Percentiles rank a stretch among this genome's conserved stretches.
Evolutionary conservation across 2,888 invertebrate species (phyloP).

Genomic region (Clanis bilineata): DNA sequence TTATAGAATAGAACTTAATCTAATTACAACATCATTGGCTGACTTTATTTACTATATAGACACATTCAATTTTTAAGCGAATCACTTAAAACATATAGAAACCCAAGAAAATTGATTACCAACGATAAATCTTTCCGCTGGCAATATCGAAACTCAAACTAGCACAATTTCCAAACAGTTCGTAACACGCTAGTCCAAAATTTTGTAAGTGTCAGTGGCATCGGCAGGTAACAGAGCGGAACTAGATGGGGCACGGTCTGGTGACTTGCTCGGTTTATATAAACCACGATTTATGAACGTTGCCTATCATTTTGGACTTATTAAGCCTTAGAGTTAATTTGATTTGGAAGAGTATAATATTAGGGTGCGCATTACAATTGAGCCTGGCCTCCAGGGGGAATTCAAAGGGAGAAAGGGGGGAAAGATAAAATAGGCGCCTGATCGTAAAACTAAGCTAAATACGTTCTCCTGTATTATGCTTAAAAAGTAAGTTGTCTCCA

Average conservation of each 20-base stretch:
- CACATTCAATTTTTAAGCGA: no score
- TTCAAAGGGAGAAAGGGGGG: no score
- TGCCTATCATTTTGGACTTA: constrained; percentile 27
- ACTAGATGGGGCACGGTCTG: constrained; percentile 61
- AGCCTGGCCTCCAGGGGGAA: no score
- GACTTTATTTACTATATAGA: no score
- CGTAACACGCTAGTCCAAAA: constrained; percentile 22
- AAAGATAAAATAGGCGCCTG: no score
- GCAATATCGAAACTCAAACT: neutral
- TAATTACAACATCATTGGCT: no score
- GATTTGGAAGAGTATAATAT: neutral
- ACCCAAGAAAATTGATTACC: neutral
- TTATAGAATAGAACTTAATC: no score
- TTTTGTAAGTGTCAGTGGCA: constrained; percentile 46
- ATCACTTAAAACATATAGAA: no score
- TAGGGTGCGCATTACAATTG: neutral
- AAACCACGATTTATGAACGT: constrained; percentile 10
- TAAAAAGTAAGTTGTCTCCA: no score
- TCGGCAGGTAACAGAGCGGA: constrained; percentile 56
- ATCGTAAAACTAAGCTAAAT: no score
- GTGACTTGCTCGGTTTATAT: constrained; percentile 36
- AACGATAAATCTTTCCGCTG: neutral
- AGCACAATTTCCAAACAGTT: constrained; percentile 2
- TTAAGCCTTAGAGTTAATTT: neutral
- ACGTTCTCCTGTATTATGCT: no score